Evolutionary conservation across 92 coral and sea anemone species (phyloP).

Genomic region (Virgularia gustaviana): DNA sequence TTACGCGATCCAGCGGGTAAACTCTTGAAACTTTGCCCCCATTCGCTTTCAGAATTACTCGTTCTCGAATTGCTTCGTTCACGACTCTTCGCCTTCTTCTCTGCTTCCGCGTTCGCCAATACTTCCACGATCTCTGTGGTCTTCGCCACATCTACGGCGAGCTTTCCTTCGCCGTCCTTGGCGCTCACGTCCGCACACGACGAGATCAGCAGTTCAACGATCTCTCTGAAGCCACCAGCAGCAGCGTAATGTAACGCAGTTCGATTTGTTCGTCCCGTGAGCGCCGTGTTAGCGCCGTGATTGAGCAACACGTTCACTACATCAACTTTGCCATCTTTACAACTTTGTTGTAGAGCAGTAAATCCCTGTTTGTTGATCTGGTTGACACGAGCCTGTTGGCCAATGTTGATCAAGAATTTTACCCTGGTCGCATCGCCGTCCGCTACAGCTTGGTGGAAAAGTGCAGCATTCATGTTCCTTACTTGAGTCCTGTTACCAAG

Average conservation of each 20-base stretch:
- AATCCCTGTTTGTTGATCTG: conserved; percentile 73
- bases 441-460: conserved; percentile 87
- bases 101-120: conserved; percentile 73
- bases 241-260: conserved; percentile 90
- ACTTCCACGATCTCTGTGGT: conserved; percentile 67
- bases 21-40: conserved; percentile 49
- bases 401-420: conserved; percentile 75
- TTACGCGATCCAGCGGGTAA: conserved; percentile 74
- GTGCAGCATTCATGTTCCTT: conserved; percentile 48
- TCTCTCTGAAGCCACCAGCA: conserved; percentile 64
- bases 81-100: conserved; percentile 71
- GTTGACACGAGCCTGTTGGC: conserved; percentile 82
- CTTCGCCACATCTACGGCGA: conserved; percentile 77
- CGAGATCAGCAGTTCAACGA: conserved; percentile 76
- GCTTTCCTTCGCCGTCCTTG: conserved; percentile 64
- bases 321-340: conserved; percentile 69
- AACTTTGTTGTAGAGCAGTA: conserved; percentile 86
- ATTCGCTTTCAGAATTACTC: conserved; percentile 48
- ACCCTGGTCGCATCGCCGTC: conserved; percentile 96
- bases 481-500: not conserved
- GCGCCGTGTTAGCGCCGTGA: conserved; percentile 82
- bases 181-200: conserved; percentile 93
- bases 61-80: conserved; percentile 15
- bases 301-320: conserved; percentile 81
- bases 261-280: conserved; percentile 66